Evolutionary conservation across 2,888 invertebrate genomes (phyloP), one percentile per base, ranked within the genome.

Genomic region (Orthosia gracilis): DNA sequence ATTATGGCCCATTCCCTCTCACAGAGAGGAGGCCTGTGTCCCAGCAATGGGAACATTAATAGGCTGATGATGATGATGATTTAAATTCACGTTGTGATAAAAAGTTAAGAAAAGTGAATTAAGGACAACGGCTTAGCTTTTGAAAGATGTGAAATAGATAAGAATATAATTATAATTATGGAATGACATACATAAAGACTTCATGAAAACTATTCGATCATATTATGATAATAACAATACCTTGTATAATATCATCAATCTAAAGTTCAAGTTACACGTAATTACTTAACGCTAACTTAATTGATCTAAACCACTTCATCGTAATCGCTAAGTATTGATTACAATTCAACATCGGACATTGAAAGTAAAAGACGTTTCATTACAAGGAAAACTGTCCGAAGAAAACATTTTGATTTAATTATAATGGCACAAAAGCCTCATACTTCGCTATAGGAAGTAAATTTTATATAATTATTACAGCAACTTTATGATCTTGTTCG

Each of bases 221-320:
- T 3, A 26, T 17, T 59, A 23, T 0, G 13, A 62, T 52, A 71
- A 17, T 5, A 54, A 58, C 40, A 64, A 58, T 13, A 63, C 11
- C 17, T 55, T 31, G 21, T 55, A 40, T 55, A 12, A 49, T 45
- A 65, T 31, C 49, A 55, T 61, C 4, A 57, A 65, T 59, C 23
- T 65, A 21, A 73, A 73, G 49, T 75, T 75, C n/a, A 76, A 75
- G 57, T 58, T 50, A 75, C 52, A 31, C 4, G 17, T 21, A 47
- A 68, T 64, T 52, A 80, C 18, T 68, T 58, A 68, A 55, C 49
- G 26, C 15, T 64, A 59, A 64, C 45, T 55, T 55, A 59, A n/a
- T 68, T 54, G 9, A 66, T 45, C 5, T 57, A 17, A 62, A 47
- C n/a, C 17, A 78, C 1, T 61, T 62, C 57, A 78, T 52, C 45